Evolutionary conservation across 2,113 vertebrate species (phyloP).

Genomic region (Peromyscus leucopus): DNA sequence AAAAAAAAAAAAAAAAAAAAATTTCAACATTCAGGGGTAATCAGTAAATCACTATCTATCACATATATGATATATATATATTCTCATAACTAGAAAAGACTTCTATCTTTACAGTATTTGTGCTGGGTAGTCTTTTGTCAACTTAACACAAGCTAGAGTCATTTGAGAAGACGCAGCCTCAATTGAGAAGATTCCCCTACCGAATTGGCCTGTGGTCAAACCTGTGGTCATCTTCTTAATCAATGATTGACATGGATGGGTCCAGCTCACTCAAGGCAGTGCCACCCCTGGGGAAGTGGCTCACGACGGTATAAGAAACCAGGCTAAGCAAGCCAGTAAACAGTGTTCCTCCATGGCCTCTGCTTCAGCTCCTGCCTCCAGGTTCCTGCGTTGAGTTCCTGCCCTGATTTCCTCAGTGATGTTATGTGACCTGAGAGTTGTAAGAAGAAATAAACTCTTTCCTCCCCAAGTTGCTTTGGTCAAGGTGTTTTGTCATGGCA

Average conservation of each 20-base stretch:
- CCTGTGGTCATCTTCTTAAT: background rate
- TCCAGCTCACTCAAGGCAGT: background rate
- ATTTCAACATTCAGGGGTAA: background rate
- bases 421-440: background rate
- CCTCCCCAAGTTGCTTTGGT: background rate
- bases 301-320: background rate
- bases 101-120: conserved; percentile 13
- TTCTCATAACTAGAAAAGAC: conserved; percentile 11
- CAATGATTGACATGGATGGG: background rate
- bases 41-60: background rate
- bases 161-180: background rate
- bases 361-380: background rate
- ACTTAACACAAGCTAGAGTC: background rate
- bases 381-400: background rate
- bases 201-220: background rate
- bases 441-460: background rate
- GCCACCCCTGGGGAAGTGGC: too few species aligned
- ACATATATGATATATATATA: background rate
- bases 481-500: background rate
- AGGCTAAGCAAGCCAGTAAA: background rate
- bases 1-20: conserved; percentile 68
- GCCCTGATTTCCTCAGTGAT: background rate
- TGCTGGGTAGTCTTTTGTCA: background rate
- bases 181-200: background rate
- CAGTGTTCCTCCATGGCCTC: background rate